Percentiles rank a stretch among this genome's conserved stretches.
These are phyloP conservation scores for Psilanteris sp. DNA, from an alignment of 1,140 invertebrate genomes.

Conservation along the genomic window DNA sequence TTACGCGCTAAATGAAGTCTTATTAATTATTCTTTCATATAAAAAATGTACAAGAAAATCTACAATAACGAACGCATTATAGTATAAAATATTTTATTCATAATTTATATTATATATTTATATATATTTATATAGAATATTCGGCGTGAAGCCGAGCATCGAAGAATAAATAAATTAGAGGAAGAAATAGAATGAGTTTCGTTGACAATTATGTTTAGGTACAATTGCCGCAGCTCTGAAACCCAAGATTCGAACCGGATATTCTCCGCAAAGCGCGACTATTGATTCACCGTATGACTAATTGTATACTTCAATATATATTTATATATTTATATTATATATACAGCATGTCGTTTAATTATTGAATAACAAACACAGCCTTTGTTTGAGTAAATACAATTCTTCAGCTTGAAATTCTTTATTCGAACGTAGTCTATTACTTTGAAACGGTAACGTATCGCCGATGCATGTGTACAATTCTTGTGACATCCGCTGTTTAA, in stretches of 20 bases:
- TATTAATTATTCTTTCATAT: slow-evolving; percentile 76
- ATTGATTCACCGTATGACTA: slow-evolving; percentile 58
- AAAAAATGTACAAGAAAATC: slow-evolving; percentile 80
- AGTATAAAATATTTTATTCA: slow-evolving; percentile 70
- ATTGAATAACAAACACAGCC: slow-evolving; percentile 38
- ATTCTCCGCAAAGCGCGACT: slow-evolving; percentile 54
- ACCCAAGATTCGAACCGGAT: slow-evolving; percentile 46
- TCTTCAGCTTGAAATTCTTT: too few relatives aligned
- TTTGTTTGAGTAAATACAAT: too few relatives aligned
- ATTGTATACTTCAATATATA: slow-evolving; percentile 53
- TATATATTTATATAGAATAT: slow-evolving; percentile 66
- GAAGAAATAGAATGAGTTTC: slow-evolving; percentile 60
- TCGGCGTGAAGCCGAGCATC: slow-evolving; percentile 54
- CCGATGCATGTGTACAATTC: too few relatives aligned
- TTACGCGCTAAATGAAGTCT: slow-evolving; percentile 65
- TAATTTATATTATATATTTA: slow-evolving; percentile 66
- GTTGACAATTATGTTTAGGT: slow-evolving; percentile 62
- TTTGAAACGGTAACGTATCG: too few relatives aligned
- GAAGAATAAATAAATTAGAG: slow-evolving; percentile 65
- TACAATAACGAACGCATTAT: slow-evolving; percentile 76
- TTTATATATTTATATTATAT: slow-evolving; percentile 64
- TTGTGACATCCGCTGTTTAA: too few relatives aligned
- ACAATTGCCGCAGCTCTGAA: slow-evolving; percentile 62
- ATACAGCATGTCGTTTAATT: slow-evolving; percentile 44
- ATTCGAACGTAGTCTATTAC: too few relatives aligned